Percentiles rank a stretch among this genome's conserved stretches.
These are phyloP conservation scores for Lochmaea capreae DNA, from an alignment of 2,888 invertebrate species.

Conservation along the genomic window DNA sequence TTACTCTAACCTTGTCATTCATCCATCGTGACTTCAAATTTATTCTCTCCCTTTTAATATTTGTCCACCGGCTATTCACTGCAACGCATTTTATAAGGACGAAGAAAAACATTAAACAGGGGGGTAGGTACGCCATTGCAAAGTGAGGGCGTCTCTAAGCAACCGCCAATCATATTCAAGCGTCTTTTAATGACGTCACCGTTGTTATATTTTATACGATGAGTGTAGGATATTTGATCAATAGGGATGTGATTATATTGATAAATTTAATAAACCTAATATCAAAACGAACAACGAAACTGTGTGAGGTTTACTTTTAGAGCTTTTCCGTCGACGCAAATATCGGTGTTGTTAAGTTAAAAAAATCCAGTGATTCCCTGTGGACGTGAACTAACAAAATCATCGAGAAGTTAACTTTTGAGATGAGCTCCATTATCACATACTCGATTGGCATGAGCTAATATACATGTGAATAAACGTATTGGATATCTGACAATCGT, in stretches of 20 bases:
- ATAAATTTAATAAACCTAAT: slow-evolving; percentile 49
- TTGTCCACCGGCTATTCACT: background rate
- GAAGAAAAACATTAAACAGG: slow-evolving; percentile 37
- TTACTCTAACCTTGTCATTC: too few relatives aligned
- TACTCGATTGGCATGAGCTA: too few relatives aligned
- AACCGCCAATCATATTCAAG: slow-evolving; percentile 64
- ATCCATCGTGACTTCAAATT: background rate
- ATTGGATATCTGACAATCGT: too few relatives aligned
- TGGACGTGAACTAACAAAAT: too few relatives aligned
- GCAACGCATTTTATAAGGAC: slow-evolving; percentile 37
- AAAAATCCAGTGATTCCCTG: too few relatives aligned
- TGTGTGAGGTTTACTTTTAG: too few relatives aligned
- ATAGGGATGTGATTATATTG: slow-evolving; percentile 55
- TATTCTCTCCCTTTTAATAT: background rate
- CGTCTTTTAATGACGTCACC: slow-evolving; percentile 63
- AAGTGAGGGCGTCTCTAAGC: slow-evolving; percentile 64
- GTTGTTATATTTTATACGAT: slow-evolving; percentile 55
- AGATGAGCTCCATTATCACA: too few relatives aligned
- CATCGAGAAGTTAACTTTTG: too few relatives aligned
- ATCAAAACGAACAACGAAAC: slow-evolving; percentile 4
- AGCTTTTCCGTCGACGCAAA: too few relatives aligned
- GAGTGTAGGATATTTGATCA: slow-evolving; percentile 56
- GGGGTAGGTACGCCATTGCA: slow-evolving; percentile 62
- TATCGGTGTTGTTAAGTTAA: too few relatives aligned
- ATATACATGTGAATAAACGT: too few relatives aligned